Conservation (phyloP, 2,797 vertebrate species). For the Botia almorhae region DNA sequence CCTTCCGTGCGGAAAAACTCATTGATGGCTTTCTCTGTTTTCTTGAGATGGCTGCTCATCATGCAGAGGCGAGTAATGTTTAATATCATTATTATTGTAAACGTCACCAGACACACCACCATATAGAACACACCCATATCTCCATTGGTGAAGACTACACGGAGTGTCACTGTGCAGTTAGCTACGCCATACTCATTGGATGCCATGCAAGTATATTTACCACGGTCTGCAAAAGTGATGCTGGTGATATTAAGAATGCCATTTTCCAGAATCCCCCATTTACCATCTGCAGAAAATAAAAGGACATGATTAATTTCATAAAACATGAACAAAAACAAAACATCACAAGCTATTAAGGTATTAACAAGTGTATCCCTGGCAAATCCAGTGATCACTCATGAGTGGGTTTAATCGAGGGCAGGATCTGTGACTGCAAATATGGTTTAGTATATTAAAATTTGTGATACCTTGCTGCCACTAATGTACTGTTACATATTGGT, state of each 20-base stretch:
- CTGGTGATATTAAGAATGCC: conserved; percentile 91
- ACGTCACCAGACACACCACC: conserved; percentile 96
- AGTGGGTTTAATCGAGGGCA: background rate
- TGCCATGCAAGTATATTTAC: conserved; percentile 93
- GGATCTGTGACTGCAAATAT: no score
- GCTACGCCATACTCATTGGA: conserved; percentile 83
- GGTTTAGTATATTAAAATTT: no score
- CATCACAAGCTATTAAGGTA: no score
- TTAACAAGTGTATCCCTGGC: background rate
- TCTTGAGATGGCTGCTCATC: conserved; percentile 99
- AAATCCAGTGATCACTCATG: background rate
- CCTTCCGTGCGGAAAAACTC: conserved; percentile 98
- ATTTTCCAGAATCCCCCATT: conserved; percentile 86
- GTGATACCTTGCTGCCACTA: no score
- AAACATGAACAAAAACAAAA: no score
- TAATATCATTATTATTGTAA: conserved; percentile 94
- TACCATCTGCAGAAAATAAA: conserved; percentile 73
- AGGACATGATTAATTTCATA: conserved; percentile 1
- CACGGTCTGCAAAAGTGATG: conserved; percentile 93
- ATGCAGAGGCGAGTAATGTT: conserved; percentile 96
- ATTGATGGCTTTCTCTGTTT: conserved; percentile 98
- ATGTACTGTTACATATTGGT: no score
- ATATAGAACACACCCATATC: conserved; percentile 99
- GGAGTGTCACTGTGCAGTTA: conserved; percentile 92
- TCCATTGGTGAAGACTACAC: conserved; percentile 91